Evolutionary conservation across 2,113 vertebrate genomes (phyloP).

Genomic region (Leptosomus discolor): DNA sequence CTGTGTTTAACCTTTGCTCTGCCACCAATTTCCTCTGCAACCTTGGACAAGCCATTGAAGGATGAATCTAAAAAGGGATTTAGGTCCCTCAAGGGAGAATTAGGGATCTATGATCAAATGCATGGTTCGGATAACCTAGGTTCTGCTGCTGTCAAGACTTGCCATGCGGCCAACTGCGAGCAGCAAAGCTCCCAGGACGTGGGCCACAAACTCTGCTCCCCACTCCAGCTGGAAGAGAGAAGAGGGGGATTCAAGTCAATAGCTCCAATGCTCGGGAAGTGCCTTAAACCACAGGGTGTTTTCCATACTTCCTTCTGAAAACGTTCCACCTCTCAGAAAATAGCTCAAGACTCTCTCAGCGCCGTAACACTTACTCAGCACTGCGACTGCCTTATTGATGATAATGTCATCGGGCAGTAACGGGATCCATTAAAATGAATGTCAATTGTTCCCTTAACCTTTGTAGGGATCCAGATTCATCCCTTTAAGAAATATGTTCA

Average conservation of each 20-base stretch:
- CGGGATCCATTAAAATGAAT: neutral
- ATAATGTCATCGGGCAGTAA: neutral
- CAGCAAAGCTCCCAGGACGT: neutral
- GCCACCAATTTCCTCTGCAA: neutral
- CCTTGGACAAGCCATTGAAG: neutral
- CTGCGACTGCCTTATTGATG: neutral
- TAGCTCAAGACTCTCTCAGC: neutral
- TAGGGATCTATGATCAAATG: neutral
- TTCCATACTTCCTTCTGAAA: conserved; percentile 12
- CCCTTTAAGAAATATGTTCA: neutral
- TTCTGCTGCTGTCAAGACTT: neutral
- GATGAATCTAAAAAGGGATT: neutral
- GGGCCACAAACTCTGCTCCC: neutral
- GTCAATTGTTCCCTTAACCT: neutral
- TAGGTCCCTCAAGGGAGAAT: neutral
- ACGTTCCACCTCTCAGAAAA: neutral
- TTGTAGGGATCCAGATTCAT: neutral
- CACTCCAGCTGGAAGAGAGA: neutral
- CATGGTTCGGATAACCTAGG: neutral
- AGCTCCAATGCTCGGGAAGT: neutral
- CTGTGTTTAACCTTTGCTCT: neutral
- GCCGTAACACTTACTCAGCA: neutral
- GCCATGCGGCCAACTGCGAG: neutral
- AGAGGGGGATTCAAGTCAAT: neutral
- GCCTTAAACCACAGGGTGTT: neutral